These are phyloP conservation scores for Meta bourneti DNA, from an alignment of 2,888 invertebrate genomes.

Conservation along the genomic window DNA sequence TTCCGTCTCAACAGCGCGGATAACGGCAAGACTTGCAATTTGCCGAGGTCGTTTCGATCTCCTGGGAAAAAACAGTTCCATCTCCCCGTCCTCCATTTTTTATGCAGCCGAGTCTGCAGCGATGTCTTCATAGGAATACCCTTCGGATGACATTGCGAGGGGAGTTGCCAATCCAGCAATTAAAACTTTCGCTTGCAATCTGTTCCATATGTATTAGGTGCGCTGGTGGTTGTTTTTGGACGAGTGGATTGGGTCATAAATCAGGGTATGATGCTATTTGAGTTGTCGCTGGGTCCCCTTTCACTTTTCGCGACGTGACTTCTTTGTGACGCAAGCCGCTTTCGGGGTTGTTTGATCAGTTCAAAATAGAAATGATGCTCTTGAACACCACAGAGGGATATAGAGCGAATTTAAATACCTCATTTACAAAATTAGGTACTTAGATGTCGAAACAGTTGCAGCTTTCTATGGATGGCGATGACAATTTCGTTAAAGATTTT, in stretches of 20 bases:
- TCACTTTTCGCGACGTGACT: too few species aligned
- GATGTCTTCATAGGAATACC: not conserved
- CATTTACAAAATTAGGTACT: too few species aligned
- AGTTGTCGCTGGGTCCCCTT: not conserved
- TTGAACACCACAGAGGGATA: too few species aligned
- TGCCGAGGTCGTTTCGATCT: not conserved
- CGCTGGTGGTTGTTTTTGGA: not conserved
- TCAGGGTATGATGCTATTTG: not conserved
- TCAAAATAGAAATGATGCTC: too few species aligned
- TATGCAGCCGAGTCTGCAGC: not conserved
- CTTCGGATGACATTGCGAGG: conserved; percentile 26
- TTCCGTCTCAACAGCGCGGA: not conserved
- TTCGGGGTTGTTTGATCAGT: too few species aligned
- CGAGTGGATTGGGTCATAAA: not conserved
- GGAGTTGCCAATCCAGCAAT: not conserved
- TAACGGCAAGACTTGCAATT: not conserved
- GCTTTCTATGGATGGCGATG: too few species aligned
- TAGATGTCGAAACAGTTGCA: too few species aligned
- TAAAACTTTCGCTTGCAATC: not conserved
- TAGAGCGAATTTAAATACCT: too few species aligned
- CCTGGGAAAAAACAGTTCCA: not conserved
- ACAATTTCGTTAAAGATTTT: too few species aligned
- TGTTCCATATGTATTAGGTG: conserved; percentile 18
- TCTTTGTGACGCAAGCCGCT: too few species aligned
- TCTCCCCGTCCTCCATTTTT: not conserved